These are phyloP conservation scores for Sylvicola fuscatus DNA, from an alignment of 2,888 invertebrate genomes.

Conservation along the genomic window DNA sequence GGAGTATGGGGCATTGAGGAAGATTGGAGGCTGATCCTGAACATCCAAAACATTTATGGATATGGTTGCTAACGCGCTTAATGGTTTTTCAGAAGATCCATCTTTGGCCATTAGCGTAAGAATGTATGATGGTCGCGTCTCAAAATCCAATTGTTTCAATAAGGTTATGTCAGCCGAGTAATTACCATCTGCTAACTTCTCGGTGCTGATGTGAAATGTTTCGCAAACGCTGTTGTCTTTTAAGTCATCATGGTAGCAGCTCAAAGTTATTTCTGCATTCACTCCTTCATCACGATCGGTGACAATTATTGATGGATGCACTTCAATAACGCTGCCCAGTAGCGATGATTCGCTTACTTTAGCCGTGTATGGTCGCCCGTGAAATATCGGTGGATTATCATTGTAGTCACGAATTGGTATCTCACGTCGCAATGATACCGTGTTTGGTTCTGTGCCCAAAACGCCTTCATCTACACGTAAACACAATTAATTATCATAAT, in stretches of 20 bases:
- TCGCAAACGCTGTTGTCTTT: conserved; percentile 43
- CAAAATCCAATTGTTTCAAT: conserved; percentile 50
- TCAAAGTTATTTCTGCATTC: conserved; percentile 46
- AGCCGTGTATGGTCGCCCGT: conserved; percentile 50
- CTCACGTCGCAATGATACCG: conserved; percentile 53
- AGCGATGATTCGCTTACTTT: conserved; percentile 45
- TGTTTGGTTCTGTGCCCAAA: conserved; percentile 51
- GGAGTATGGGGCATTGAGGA: conserved; percentile 60
- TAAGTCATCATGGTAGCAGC: conserved; percentile 27
- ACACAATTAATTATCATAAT: not conserved
- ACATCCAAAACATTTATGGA: conserved; percentile 57
- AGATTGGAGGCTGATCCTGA: conserved; percentile 67
- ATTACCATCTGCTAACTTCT: conserved; percentile 42
- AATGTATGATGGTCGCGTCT: conserved; percentile 50
- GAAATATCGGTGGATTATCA: conserved; percentile 58
- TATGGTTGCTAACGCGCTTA: conserved; percentile 48
- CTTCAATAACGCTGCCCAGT: conserved; percentile 37
- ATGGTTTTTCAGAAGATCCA: conserved; percentile 33
- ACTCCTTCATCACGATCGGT: conserved; percentile 51
- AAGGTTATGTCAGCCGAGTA: conserved; percentile 48
- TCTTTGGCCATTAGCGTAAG: conserved; percentile 47
- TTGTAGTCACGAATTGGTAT: conserved; percentile 61
- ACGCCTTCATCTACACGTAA: conserved; percentile 37
- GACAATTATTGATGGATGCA: conserved; percentile 38
- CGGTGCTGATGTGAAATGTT: conserved; percentile 42